A percentile compares a stretch with the other conserved stretches of the same genome.
phyloP scores from a whole-genome alignment of 2,113 vertebrate genomes.

The Struthio camelus region DNA sequence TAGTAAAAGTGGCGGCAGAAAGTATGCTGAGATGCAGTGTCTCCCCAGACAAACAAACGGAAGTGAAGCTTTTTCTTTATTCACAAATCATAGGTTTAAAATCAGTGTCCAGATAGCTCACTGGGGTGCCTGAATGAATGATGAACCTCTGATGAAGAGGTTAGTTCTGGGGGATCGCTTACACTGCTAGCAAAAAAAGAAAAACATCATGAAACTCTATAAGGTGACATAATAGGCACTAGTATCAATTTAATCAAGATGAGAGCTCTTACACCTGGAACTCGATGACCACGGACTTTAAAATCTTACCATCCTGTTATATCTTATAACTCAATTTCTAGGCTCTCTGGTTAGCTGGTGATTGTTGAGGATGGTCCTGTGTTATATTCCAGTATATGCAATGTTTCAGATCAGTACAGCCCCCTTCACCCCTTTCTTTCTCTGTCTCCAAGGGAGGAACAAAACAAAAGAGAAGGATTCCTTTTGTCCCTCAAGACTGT shows the following conservation, averaged over 20 bases:
- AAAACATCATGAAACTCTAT: not conserved
- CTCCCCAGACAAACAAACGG: not conserved
- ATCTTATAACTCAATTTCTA: not conserved
- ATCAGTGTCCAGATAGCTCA: not conserved
- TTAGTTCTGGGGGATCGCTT: not conserved
- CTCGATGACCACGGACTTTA: not conserved
- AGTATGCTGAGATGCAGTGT: not conserved
- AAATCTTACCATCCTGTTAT: not conserved
- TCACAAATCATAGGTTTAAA: not conserved
- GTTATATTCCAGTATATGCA: not conserved
- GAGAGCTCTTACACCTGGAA: not conserved
- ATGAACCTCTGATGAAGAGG: not conserved
- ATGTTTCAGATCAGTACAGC: not conserved
- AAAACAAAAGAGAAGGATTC: not conserved
- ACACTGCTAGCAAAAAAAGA: not conserved
- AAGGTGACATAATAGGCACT: not conserved
- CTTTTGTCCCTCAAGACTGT: not conserved
- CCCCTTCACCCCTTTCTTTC: not conserved
- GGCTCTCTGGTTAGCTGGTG: not conserved
- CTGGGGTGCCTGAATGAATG: not conserved
- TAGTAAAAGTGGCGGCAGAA: not conserved
- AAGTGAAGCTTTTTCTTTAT: not conserved
- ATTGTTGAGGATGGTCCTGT: not conserved
- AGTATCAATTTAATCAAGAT: not conserved
- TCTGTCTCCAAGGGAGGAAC: not conserved